Evolutionary conservation across 2,113 vertebrate genomes (phyloP).

Genomic region (Gymnarchus niloticus): DNA sequence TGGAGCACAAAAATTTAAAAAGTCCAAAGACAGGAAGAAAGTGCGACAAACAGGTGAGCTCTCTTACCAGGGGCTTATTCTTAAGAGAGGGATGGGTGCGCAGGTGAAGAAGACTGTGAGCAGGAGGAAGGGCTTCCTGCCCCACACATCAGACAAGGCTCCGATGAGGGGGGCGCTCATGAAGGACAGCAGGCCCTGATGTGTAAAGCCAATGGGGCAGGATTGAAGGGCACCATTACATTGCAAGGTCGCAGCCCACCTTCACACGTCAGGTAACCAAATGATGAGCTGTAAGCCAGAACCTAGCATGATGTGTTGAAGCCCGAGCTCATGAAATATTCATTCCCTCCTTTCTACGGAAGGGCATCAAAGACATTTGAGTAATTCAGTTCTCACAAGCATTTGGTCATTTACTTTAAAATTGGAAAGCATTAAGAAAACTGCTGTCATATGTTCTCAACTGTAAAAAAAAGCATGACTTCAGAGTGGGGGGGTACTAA

Average conservation of each 20-base stretch:
- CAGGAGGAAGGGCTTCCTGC: constrained; percentile 75
- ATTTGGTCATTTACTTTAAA: background rate
- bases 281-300: background rate
- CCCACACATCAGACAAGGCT: constrained; percentile 82
- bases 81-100: constrained; percentile 81
- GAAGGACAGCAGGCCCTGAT: constrained; percentile 83
- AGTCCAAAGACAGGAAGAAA: too few relatives aligned
- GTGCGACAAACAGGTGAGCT: background rate
- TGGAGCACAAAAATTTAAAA: too few relatives aligned
- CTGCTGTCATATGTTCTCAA: background rate
- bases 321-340: background rate
- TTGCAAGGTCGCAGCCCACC: background rate
- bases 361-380: background rate
- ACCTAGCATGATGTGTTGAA: background rate
- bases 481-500: background rate
- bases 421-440: background rate
- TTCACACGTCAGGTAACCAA: background rate
- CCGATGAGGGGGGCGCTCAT: constrained; percentile 83
- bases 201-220: background rate
- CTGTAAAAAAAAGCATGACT: background rate
- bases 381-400: background rate
- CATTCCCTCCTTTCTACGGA: background rate
- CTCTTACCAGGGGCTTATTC: constrained; percentile 79
- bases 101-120: constrained; percentile 87
- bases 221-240: constrained; percentile 17